Evolutionary conservation across 2,888 invertebrate species (phyloP).

Genomic region (Aphrophora alni): DNA sequence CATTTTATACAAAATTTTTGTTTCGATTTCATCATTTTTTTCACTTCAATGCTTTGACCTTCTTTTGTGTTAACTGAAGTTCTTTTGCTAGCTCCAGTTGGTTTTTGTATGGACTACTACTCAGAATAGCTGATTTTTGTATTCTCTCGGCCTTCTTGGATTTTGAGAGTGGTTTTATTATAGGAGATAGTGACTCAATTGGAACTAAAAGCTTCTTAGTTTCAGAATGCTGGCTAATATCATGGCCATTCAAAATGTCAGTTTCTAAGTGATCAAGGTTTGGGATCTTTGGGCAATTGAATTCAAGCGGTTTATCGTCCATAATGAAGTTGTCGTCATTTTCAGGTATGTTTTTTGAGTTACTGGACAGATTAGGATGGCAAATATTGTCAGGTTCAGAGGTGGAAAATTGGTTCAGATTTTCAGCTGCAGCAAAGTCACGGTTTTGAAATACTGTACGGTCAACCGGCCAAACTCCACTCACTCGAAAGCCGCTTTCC

Average conservation of each 20-base stretch:
- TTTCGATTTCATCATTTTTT: too few species aligned
- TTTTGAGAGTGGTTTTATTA: not conserved
- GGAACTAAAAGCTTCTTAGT: not conserved
- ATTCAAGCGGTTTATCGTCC: too few species aligned
- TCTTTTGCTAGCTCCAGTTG: not conserved
- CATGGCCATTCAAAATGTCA: not conserved
- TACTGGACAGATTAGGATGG: not conserved
- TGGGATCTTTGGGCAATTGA: too few species aligned
- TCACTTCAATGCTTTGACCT: too few species aligned
- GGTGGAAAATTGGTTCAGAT: not conserved
- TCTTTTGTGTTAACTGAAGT: not conserved
- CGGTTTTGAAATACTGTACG: not conserved
- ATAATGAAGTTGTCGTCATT: not conserved
- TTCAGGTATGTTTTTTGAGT: not conserved
- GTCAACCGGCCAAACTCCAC: conserved; percentile 45
- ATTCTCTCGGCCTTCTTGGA: not conserved
- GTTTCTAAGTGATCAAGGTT: not conserved
- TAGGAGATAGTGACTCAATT: not conserved
- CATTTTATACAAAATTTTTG: too few species aligned
- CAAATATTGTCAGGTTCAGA: not conserved
- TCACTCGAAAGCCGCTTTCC: conserved; percentile 40
- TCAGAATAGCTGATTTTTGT: conserved; percentile 13
- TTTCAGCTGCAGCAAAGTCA: conserved; percentile 15
- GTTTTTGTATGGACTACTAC: conserved; percentile 25
- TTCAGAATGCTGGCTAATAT: not conserved